phyloP scores from a whole-genome alignment of 2,888 invertebrate genomes.

The Homarus gammarus region DNA sequence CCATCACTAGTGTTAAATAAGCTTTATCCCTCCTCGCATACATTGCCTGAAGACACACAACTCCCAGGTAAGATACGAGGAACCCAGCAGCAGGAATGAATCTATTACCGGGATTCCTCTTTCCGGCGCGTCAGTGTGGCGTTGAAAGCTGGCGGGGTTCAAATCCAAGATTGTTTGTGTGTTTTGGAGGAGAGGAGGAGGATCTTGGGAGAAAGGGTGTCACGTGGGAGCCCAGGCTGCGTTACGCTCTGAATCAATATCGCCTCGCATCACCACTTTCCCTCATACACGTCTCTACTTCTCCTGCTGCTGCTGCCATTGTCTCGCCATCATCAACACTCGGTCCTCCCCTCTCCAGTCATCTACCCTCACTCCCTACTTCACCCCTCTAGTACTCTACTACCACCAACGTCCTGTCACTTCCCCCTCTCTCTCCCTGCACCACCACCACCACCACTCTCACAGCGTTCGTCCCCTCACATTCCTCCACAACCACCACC shows the following conservation, averaged over 20 bases:
- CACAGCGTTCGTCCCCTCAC: background rate
- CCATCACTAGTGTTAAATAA: too few species aligned
- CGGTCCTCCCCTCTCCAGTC: background rate
- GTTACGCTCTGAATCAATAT: conserved; percentile 7
- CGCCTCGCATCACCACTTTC: conserved; percentile 4
- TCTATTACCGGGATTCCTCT: too few species aligned
- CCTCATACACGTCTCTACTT: background rate
- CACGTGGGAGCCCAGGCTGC: background rate
- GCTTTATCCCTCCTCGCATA: too few species aligned
- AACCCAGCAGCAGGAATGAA: too few species aligned
- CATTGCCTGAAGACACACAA: too few species aligned
- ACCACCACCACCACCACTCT: background rate
- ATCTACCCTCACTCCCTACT: background rate
- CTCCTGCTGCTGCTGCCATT: conserved; percentile 2
- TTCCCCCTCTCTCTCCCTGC: background rate
- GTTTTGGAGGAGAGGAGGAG: background rate
- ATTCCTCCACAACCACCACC: background rate
- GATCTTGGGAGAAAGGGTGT: background rate
- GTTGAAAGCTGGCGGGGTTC: background rate
- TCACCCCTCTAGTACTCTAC: background rate
- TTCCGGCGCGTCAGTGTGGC: background rate
- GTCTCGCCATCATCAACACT: background rate
- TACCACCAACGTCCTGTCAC: background rate
- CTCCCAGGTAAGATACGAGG: too few species aligned
- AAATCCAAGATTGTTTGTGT: background rate